Percentiles rank a stretch among this genome's conserved stretches.
Conservation (phyloP, 1,140 invertebrate species). For the Dreissena rostriformis region DNA sequence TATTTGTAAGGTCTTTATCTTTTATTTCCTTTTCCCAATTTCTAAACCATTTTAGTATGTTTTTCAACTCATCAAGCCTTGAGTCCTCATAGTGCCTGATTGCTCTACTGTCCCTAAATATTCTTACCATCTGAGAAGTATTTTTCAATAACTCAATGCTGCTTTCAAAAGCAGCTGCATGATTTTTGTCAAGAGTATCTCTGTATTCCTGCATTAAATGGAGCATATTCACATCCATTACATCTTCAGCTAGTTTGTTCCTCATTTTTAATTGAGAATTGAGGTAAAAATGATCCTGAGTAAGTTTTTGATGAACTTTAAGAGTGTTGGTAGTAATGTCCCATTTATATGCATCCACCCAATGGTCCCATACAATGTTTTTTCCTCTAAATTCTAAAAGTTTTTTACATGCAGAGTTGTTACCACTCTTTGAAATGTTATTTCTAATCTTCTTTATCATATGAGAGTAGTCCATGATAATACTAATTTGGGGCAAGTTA, state of each 20-base stretch:
- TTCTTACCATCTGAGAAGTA: slow-evolving; percentile 13
- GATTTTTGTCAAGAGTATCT: neutral
- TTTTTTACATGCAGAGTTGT: neutral
- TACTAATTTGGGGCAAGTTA: neutral
- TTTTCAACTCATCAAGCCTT: neutral
- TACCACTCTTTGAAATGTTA: slow-evolving; percentile 39
- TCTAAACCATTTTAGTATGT: slow-evolving; percentile 14
- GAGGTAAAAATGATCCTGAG: slow-evolving; percentile 40
- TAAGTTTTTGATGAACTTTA: slow-evolving; percentile 33
- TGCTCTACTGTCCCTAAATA: slow-evolving; percentile 30
- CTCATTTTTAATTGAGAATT: slow-evolving; percentile 48
- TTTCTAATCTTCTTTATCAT: slow-evolving; percentile 36
- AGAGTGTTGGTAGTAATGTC: neutral
- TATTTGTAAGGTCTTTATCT: neutral
- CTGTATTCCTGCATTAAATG: slow-evolving; percentile 20
- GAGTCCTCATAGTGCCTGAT: neutral
- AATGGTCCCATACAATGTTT: slow-evolving; percentile 35
- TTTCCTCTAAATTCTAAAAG: slow-evolving; percentile 3
- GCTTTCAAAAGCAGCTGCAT: neutral
- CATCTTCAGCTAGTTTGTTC: slow-evolving; percentile 41
- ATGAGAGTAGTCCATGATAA: slow-evolving; percentile 33
- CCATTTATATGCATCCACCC: slow-evolving; percentile 25
- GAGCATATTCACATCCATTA: slow-evolving; percentile 40
- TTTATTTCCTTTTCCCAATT: slow-evolving; percentile 22
- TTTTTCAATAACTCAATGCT: slow-evolving; percentile 17